Percentiles rank a stretch among this genome's conserved stretches.
These are phyloP conservation scores for Scaeva pyrastri DNA, from an alignment of 2,888 invertebrate species.

Conservation along the genomic window DNA sequence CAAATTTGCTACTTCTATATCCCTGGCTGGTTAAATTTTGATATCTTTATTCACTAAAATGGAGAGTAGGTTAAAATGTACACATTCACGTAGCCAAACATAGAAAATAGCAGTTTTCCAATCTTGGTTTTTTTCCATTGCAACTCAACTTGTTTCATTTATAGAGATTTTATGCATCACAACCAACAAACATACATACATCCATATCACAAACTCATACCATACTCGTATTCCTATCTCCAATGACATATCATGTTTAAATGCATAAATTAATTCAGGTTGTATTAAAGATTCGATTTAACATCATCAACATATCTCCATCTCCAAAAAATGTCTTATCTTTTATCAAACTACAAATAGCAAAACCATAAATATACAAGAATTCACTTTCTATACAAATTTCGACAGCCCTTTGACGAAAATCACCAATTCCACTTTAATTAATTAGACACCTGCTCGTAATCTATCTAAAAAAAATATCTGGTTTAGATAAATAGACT, in stretches of 20 bases:
- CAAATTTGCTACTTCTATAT: too few relatives aligned
- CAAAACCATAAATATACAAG: background rate
- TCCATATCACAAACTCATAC: too few relatives aligned
- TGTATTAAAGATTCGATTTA: background rate
- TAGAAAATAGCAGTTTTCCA: too few relatives aligned
- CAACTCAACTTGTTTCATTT: background rate
- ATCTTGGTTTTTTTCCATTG: constrained; percentile 2
- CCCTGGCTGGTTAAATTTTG: too few relatives aligned
- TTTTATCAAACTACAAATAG: background rate
- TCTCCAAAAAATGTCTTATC: background rate
- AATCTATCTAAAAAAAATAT: background rate
- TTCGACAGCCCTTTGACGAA: background rate
- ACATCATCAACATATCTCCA: background rate
- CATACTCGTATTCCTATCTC: background rate
- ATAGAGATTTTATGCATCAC: background rate
- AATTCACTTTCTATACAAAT: constrained; percentile 13
- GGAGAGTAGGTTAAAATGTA: too few relatives aligned
- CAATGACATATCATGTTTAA: background rate
- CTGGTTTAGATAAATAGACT: background rate
- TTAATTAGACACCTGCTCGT: too few relatives aligned
- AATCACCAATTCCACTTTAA: background rate
- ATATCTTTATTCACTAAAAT: too few relatives aligned
- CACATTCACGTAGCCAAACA: too few relatives aligned
- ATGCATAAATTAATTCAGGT: background rate
- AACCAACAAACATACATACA: too few relatives aligned